Evolutionary conservation across 2,888 invertebrate genomes (phyloP), one percentile per base, ranked within the genome.

Genomic region (Polyommatus iphigenia): DNA sequence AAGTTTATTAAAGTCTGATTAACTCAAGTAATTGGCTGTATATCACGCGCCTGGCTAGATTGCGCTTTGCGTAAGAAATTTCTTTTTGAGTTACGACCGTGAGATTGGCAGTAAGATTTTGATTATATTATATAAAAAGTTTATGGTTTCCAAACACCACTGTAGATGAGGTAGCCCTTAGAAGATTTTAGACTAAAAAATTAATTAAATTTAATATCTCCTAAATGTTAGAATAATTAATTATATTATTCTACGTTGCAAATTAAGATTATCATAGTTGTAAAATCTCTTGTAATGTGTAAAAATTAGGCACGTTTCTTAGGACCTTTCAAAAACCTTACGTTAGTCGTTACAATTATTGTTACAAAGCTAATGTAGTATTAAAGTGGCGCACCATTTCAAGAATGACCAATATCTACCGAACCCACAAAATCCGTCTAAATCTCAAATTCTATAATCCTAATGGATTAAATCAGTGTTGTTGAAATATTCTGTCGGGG

Each of bases 401-500:
- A 41, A 41, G 10, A 41, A 10, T 2, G 3, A 2, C 3, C 4
- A 50, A 15, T 50, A 50, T 15, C 15, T 0, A 4, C 15, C 4
- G 50, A 15, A 41, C n/a, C 32, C 62, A 67, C 29, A 67, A 29
- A 29, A 6, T 15, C 29, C 15, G 29, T 29, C 67, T 29, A 29
- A 67, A 18, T 75, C 15, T 24, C 54, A 18, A 54, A 50, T 75
- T 75, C 46, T 29, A 72, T 20, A 75, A 54, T 46, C 50, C 67
- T 80, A 79, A 80, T 80, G 79, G 72, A 80, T 78, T 73, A 75
- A 77, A 72, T 76, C 71, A 77, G 71, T 78, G 46, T 79, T 78
- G 73, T 77, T 77, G 72, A 72, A 79, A 79, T 76, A 79, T 78
- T 71, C 76, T 67, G 78, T 79, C 71, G 57, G 46, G 57, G 71